Evolutionary conservation across 2,888 invertebrate genomes (phyloP).

Genomic region (Pandemis heparana): DNA sequence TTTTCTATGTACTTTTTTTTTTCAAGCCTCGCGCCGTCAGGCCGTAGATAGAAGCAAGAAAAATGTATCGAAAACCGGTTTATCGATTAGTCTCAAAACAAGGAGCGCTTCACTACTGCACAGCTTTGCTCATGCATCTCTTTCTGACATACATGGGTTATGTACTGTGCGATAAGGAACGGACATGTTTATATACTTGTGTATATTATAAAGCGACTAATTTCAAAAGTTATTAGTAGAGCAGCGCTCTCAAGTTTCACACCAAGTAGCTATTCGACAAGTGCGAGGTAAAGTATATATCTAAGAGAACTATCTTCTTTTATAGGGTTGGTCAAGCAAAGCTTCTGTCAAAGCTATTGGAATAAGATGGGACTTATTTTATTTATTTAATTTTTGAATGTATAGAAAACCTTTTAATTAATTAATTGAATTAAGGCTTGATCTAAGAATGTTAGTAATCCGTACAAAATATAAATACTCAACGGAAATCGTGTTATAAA

Average conservation of each 20-base stretch:
- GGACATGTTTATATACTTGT: conserved; percentile 31
- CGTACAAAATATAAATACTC: neutral
- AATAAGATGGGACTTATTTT: conserved; percentile 13
- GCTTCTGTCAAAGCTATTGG: conserved; percentile 39
- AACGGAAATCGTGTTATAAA: neutral
- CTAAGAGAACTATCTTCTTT: neutral
- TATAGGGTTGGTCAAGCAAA: conserved; percentile 14
- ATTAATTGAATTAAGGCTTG: neutral
- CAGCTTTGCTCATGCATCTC: conserved; percentile 17
- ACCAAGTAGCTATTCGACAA: too few species aligned
- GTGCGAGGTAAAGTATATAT: neutral
- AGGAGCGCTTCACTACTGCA: conserved; percentile 39
- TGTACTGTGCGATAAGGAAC: conserved; percentile 4
- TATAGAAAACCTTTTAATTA: neutral
- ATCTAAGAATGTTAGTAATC: neutral
- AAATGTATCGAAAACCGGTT: conserved; percentile 37
- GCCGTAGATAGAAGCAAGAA: conserved; percentile 36
- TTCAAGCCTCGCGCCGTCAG: conserved; percentile 12
- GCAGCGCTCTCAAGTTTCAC: neutral
- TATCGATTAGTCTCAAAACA: conserved; percentile 40
- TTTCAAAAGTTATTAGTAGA: neutral
- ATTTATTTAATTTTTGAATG: conserved; percentile 22
- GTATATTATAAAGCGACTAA: neutral
- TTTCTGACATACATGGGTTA: neutral
- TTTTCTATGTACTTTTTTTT: conserved; percentile 36